Evolutionary conservation across 2,888 invertebrate genomes (phyloP).

Genomic region (Isoperla grammatica): DNA sequence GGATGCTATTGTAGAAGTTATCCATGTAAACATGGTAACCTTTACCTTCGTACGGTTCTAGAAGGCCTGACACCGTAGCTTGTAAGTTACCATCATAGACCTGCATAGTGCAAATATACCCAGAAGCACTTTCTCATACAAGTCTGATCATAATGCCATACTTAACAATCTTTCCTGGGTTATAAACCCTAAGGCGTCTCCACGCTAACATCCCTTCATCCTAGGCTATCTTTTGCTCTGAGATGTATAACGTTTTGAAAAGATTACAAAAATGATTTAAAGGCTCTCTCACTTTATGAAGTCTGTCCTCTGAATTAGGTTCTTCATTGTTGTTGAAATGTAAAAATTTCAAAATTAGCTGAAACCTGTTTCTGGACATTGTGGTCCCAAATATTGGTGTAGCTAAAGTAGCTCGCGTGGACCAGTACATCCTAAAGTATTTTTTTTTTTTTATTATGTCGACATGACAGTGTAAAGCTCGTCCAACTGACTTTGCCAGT

Average conservation of each 20-base stretch:
- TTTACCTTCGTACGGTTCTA: not conserved
- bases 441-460: too few relatives aligned
- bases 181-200: conserved; percentile 31
- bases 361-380: conserved; percentile 6
- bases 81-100: conserved; percentile 17
- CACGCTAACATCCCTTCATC: conserved; percentile 20
- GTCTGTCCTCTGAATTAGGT: too few relatives aligned
- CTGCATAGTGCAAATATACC: conserved; percentile 31
- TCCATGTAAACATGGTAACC: too few relatives aligned
- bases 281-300: too few relatives aligned
- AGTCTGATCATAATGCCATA: too few relatives aligned
- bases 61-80: conserved; percentile 24
- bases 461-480: conserved; percentile 14
- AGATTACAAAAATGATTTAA: too few relatives aligned
- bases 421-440: too few relatives aligned
- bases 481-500: not conserved
- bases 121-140: conserved; percentile 30
- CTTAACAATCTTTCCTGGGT: conserved; percentile 17
- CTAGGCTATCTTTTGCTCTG: conserved; percentile 28
- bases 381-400: not conserved
- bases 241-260: conserved; percentile 2
- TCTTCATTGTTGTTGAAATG: conserved; percentile 4
- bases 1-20: conserved; percentile 28
- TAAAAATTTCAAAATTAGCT: conserved; percentile 10
- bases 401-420: too few relatives aligned